phyloP scores from a whole-genome alignment of 2,797 vertebrate species.

The Notamacropus eugenii region DNA sequence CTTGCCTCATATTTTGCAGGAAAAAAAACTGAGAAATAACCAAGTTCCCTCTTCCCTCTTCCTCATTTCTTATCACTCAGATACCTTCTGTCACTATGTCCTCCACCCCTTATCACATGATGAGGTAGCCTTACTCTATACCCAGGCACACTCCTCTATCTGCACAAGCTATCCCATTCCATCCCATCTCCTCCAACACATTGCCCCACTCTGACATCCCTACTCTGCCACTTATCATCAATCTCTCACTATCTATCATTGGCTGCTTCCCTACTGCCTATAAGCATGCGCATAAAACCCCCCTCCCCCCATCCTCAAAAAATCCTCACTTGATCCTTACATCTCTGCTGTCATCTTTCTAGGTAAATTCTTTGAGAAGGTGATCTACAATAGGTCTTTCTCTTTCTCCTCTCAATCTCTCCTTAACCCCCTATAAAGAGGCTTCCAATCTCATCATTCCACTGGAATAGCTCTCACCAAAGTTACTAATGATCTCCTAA shows the following conservation, averaged over 20 bases:
- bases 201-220: not conserved
- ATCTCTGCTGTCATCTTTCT: not conserved
- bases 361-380: not conserved
- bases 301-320: not conserved
- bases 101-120: not conserved
- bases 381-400: not conserved
- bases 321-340: not conserved
- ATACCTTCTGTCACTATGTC: not conserved
- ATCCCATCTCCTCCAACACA: not conserved
- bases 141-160: not conserved
- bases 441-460: not conserved
- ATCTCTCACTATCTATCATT: not conserved
- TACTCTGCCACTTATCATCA: not conserved
- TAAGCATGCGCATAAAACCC: not conserved
- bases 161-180: not conserved
- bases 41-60: not conserved
- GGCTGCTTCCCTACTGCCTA: not conserved
- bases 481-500: not conserved
- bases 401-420: not conserved
- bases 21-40: not conserved
- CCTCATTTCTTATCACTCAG: not conserved
- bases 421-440: not conserved
- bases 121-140: not conserved
- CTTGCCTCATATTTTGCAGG: not conserved
- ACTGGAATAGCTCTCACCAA: not conserved